These are phyloP conservation scores for Aproaerema taeniolella DNA, from an alignment of 2,888 invertebrate genomes.

Conservation along the genomic window DNA sequence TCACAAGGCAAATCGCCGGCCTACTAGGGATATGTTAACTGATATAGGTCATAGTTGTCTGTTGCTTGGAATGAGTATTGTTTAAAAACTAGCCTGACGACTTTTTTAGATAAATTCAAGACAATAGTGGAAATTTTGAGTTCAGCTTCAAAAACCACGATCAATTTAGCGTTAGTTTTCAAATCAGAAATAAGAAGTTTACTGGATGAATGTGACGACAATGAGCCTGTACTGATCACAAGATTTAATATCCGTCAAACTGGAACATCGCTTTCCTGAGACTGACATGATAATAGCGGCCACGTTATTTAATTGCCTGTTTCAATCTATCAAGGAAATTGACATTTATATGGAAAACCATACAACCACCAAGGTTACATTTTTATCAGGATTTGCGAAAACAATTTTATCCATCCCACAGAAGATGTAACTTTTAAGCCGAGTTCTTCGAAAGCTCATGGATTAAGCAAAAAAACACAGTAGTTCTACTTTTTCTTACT, in stretches of 20 bases:
- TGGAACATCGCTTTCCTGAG: neutral
- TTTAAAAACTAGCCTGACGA: neutral
- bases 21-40: neutral
- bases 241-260: neutral
- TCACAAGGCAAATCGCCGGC: neutral
- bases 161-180: neutral
- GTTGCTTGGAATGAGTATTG: neutral
- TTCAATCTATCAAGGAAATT: neutral
- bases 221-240: neutral
- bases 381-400: neutral
- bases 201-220: neutral
- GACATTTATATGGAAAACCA: neutral
- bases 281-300: neutral
- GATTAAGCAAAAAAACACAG: neutral
- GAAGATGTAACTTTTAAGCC: too few relatives aligned
- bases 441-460: neutral
- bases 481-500: neutral
- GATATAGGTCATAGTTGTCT: neutral
- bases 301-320: neutral
- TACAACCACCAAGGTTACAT: neutral
- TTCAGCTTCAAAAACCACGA: neutral
- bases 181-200: neutral
- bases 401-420: too few relatives aligned
- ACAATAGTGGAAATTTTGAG: neutral
- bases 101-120: neutral